Percentiles rank a stretch among this genome's conserved stretches.
Evolutionary conservation across 2,888 invertebrate genomes (phyloP).

Genomic region (Danaus chrysippus): DNA sequence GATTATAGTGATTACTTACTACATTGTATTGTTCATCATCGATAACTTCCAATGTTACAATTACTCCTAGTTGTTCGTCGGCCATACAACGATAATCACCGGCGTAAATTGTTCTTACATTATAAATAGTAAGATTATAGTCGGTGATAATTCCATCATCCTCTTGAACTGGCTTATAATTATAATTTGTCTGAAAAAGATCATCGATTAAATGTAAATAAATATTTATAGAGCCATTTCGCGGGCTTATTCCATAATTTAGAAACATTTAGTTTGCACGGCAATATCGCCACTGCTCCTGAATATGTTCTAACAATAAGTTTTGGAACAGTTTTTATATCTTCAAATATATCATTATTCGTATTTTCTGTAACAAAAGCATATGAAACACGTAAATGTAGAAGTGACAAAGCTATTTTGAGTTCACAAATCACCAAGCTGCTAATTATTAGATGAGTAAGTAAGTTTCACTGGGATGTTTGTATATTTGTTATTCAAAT

Average conservation of each 20-base stretch:
- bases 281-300: conserved; percentile 8
- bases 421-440: too few species aligned
- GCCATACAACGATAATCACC: conserved; percentile 79
- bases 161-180: conserved; percentile 36
- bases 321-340: background rate
- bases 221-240: background rate
- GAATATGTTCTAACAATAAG: conserved; percentile 10
- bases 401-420: too few species aligned
- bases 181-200: conserved; percentile 14
- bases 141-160: conserved; percentile 49
- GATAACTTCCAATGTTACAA: conserved; percentile 75
- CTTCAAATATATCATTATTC: too few species aligned
- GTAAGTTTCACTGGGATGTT: too few species aligned
- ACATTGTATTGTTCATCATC: conserved; percentile 54
- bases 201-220: background rate
- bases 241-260: background rate
- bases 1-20: conserved; percentile 40
- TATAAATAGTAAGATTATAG: conserved; percentile 72
- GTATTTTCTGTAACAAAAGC: too few species aligned
- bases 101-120: conserved; percentile 63
- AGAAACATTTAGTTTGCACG: conserved; percentile 2
- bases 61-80: conserved; percentile 46
- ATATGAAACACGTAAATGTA: too few species aligned
- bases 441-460: too few species aligned
- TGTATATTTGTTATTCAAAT: too few species aligned